A percentile compares a stretch with the other conserved stretches of the same genome.
phyloP scores from a whole-genome alignment of 1,140 invertebrate genomes.

The Lepidurus arcticus region DNA sequence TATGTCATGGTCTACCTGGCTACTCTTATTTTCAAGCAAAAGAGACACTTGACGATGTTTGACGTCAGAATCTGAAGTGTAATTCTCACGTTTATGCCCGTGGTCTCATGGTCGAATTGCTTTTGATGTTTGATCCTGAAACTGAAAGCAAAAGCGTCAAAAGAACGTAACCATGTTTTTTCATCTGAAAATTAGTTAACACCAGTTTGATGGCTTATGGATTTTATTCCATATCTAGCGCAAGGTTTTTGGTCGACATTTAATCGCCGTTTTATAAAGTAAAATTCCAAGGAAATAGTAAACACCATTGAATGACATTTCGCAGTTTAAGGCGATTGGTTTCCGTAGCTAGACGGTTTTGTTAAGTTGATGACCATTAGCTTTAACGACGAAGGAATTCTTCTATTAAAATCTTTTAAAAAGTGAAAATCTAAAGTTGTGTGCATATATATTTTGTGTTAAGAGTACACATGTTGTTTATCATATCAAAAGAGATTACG shows the following conservation, averaged over 20 bases:
- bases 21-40: not conserved
- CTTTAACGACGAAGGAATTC: no score
- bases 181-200: not conserved
- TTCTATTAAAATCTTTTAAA: no score
- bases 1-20: not conserved
- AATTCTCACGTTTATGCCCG: not conserved
- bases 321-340: no score
- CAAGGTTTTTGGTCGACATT: not conserved
- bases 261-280: no score
- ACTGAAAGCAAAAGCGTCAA: not conserved
- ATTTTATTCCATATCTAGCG: not conserved
- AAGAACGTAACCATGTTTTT: not conserved
- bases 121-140: conserved; percentile 4
- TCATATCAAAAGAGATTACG: no score
- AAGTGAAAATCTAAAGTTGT: no score
- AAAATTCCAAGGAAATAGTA: no score
- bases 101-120: not conserved
- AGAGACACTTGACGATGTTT: not conserved
- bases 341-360: no score
- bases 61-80: not conserved
- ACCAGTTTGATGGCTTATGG: not conserved
- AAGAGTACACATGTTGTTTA: no score
- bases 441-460: no score
- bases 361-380: no score
- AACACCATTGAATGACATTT: no score